A percentile compares a stretch with the other conserved stretches of the same genome.
Evolutionary conservation across 2,797 vertebrate species (phyloP).

Genomic region (Crenichthys baileyi): DNA sequence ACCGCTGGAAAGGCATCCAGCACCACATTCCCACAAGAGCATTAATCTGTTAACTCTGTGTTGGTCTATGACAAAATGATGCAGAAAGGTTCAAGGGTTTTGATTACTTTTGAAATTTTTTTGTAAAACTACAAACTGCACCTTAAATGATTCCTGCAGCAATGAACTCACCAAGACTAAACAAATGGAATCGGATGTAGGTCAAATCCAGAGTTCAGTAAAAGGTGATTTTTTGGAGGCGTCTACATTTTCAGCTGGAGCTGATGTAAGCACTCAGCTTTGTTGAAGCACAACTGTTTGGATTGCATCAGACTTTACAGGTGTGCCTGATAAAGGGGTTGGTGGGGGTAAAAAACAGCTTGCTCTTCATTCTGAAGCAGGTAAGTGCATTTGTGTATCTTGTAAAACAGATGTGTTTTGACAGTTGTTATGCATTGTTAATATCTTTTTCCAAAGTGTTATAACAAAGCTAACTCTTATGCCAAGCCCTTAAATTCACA

Average conservation of each 20-base stretch:
- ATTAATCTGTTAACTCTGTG: background rate
- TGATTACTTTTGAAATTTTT: background rate
- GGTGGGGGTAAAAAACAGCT: background rate
- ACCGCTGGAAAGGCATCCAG: too few species aligned
- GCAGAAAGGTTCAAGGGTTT: background rate
- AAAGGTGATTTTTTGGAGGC: background rate
- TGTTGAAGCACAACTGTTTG: background rate
- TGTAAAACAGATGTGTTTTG: slow-evolving; percentile 1
- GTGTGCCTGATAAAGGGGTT: background rate
- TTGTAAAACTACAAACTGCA: background rate
- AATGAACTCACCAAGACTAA: background rate
- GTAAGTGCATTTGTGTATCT: background rate
- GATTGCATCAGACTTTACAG: background rate
- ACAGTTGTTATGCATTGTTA: slow-evolving; percentile 17
- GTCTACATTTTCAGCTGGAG: background rate
- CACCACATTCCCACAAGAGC: too few species aligned
- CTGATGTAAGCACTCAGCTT: background rate
- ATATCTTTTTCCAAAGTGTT: slow-evolving; percentile 2
- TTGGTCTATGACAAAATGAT: background rate
- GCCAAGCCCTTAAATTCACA: background rate
- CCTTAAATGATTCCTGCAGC: too few species aligned
- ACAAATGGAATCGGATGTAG: too few species aligned
- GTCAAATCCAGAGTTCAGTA: background rate
- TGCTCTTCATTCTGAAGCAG: background rate
- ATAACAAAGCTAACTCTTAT: slow-evolving; percentile 1